These are phyloP conservation scores for Megaceryle maxima DNA, from an alignment of 2,113 vertebrate species.

Conservation along the genomic window DNA sequence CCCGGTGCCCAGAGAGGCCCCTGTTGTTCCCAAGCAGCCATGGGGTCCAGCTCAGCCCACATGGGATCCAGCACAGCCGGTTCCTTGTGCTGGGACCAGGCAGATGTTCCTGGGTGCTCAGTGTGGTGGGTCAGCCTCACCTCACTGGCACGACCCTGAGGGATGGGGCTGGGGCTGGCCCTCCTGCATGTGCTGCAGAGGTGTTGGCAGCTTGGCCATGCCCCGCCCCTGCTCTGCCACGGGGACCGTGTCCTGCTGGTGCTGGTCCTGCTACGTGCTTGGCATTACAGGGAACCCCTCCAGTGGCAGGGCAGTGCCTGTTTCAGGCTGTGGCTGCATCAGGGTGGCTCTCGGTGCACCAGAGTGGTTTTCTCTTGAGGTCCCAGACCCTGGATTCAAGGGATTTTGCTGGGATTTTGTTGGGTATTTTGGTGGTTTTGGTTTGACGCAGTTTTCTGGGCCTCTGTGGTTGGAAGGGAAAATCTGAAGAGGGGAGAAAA, in stretches of 20 bases:
- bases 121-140: neutral
- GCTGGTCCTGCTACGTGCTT: neutral
- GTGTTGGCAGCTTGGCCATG: neutral
- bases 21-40: neutral
- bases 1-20: neutral
- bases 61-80: rapidly evolving
- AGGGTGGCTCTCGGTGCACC: rapidly evolving
- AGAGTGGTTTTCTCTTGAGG: neutral
- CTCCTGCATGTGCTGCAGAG: neutral
- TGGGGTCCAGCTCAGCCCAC: neutral
- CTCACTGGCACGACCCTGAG: rapidly evolving
- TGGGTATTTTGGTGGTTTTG: slow-evolving; percentile 4
- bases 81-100: neutral
- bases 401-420: neutral
- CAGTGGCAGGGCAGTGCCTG: rapidly evolving
- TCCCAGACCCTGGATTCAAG: neutral
- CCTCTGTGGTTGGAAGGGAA: slow-evolving; percentile 5
- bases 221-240: neutral
- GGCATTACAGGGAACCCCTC: neutral
- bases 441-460: neutral
- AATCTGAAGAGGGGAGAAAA: neutral
- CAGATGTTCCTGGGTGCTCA: neutral
- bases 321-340: too few species aligned
- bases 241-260: neutral
- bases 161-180: neutral